Evolutionary conservation across 1,140 invertebrate genomes (phyloP).

Genomic region (Aphelenchoides fujianensis): DNA sequence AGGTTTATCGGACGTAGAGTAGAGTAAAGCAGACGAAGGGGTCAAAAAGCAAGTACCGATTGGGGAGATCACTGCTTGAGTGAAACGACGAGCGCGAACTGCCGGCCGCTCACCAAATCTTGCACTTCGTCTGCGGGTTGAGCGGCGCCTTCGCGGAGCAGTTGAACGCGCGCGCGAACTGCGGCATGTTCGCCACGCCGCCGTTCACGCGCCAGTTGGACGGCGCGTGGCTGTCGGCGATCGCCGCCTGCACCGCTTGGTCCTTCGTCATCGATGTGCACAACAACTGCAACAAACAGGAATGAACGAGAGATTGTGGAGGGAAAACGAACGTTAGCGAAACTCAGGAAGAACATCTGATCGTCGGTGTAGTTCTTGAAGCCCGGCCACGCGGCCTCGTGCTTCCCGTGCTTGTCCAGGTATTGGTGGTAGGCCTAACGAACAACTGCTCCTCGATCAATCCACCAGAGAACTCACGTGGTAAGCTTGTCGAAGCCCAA

Average conservation of each 20-base stretch:
- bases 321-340: slow-evolving; percentile 25
- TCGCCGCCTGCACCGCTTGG: slow-evolving; percentile 35
- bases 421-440: slow-evolving; percentile 61
- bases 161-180: slow-evolving; percentile 52
- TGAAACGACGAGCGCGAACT: too few species aligned
- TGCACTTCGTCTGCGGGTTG: slow-evolving; percentile 41
- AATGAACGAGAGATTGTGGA: neutral
- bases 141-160: slow-evolving; percentile 33
- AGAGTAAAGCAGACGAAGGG: too few species aligned
- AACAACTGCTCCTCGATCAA: neutral
- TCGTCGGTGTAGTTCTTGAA: slow-evolving; percentile 57
- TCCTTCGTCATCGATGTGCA: slow-evolving; percentile 36
- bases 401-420: slow-evolving; percentile 43
- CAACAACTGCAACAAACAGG: slow-evolving; percentile 34
- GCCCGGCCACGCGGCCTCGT: slow-evolving; percentile 58
- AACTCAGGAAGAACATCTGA: slow-evolving; percentile 62
- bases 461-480: slow-evolving; percentile 51
- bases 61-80: too few species aligned
- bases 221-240: slow-evolving; percentile 46
- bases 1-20: too few species aligned
- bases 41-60: too few species aligned
- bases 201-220: slow-evolving; percentile 49
- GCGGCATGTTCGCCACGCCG: slow-evolving; percentile 49
- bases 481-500: slow-evolving; percentile 65
- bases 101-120: slow-evolving; percentile 33